phyloP scores from a whole-genome alignment of 2,113 vertebrate species.

The Ailurus styani region DNA sequence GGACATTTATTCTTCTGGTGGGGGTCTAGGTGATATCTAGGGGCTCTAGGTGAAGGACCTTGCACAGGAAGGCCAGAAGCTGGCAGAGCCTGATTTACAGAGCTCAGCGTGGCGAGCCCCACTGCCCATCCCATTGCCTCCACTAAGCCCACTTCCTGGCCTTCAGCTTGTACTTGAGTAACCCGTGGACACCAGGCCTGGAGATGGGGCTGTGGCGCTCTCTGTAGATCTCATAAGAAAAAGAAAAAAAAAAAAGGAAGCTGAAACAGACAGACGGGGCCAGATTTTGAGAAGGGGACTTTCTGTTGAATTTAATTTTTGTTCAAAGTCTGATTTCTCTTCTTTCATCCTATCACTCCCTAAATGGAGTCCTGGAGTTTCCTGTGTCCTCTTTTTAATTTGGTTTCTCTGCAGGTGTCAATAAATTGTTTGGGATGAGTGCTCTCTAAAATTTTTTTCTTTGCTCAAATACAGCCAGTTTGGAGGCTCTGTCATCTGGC shows the following conservation, averaged over 20 bases:
- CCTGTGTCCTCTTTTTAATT: neutral
- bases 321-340: neutral
- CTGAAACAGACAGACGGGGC: neutral
- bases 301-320: neutral
- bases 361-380: neutral
- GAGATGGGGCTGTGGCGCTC: neutral
- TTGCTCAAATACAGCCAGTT: neutral
- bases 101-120: neutral
- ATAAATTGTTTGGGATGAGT: neutral
- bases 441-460: neutral
- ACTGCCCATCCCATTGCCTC: neutral
- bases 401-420: neutral
- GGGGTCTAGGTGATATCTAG: neutral
- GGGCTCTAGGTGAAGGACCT: neutral
- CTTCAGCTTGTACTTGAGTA: neutral
- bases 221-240: neutral
- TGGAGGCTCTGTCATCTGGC: neutral
- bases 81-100: neutral
- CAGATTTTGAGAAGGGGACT: neutral
- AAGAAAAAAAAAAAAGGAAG: neutral
- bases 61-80: neutral
- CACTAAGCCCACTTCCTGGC: neutral
- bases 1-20: neutral
- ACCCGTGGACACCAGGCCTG: neutral
- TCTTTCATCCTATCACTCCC: neutral